Conservation (phyloP, 2,888 invertebrate genomes). For the Drosophila aldrichi region DNA sequence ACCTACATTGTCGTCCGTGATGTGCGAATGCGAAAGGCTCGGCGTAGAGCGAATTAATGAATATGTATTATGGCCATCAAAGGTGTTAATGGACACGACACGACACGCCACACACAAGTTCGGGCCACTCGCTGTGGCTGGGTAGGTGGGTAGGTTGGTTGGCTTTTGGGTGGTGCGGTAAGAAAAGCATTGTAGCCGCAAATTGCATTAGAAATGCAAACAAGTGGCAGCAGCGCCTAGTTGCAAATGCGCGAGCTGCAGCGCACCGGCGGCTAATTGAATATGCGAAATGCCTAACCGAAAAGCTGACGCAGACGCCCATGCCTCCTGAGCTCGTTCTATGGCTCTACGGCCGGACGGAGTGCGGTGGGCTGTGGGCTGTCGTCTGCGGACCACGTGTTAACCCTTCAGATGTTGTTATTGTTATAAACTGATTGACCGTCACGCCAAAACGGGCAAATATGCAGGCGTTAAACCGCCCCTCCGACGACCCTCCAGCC, state of each 20-base stretch:
- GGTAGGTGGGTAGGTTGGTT: neutral
- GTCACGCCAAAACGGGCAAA: constrained; percentile 30
- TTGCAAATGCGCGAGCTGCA: constrained; percentile 33
- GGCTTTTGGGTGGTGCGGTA: constrained; percentile 11
- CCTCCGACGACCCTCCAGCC: neutral
- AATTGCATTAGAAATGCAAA: constrained; percentile 80
- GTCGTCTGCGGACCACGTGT: constrained; percentile 60
- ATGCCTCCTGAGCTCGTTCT: neutral
- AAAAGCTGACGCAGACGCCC: constrained; percentile 34
- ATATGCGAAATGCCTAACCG: constrained; percentile 68
- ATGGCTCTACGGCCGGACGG: neutral
- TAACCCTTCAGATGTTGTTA: constrained; percentile 72
- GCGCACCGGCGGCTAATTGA: constrained; percentile 59
- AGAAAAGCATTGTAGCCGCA: constrained; percentile 76
- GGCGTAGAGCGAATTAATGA: constrained; percentile 70
- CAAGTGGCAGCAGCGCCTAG: constrained; percentile 48
- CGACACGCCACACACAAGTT: constrained; percentile 81
- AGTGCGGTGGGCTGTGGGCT: constrained; percentile 11
- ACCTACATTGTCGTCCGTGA: constrained; percentile 11
- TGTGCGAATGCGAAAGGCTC: constrained; percentile 44
- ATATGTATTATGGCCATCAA: constrained; percentile 81
- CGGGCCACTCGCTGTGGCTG: constrained; percentile 19
- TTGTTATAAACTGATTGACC: constrained; percentile 74
- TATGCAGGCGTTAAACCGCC: constrained; percentile 29
- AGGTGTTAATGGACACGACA: constrained; percentile 80